Evolutionary conservation across 2,888 invertebrate species (phyloP), one percentile per base, ranked within the genome.

Genomic region (Augiades crinisus): DNA sequence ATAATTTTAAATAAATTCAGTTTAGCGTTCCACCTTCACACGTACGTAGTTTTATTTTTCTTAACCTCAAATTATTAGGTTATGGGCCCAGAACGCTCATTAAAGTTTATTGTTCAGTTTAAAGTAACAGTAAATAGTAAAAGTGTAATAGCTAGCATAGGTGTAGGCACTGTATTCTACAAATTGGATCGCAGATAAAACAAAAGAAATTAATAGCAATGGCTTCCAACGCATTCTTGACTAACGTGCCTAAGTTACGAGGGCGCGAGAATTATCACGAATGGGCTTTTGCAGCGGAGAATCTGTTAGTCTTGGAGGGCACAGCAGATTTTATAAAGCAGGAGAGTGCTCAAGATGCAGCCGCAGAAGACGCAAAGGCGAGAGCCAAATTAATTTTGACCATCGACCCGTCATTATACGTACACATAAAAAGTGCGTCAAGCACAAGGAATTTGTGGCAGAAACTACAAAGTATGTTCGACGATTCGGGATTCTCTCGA

Each of bases 201-300:
- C 7, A 4, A 1, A 2, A 8, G 8, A n/a, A 2, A 0, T 1
- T 1, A 8, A 24, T 1, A 8, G 24, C n/a, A 5, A 24, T 24
- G 24, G 24, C 24, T 8, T 21, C 34, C 2, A 46, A 46, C n/a
- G 8, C 12, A 1, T 27, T 27, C 30, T 1, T 30, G 2, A 12
- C 30, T 1, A 30, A 30, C 13, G 38, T 47, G 17, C 33, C 47
- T 1, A 47, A 34, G 34, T 14, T 63, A 8, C 38, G 24, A 22
- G 61, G 59, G 14, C 37, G 58, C 17, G 58, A 63, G 17, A 61
- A 61, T 17, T 63, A 61, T 44, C 27, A 53, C 24, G 60, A 63
- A 30, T 56, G 58, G 59, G 50, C 24, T 8, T 63, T 62, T 36
- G 62, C 61, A 12, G 58, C 41, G 16, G 56, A 63, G 45, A 63